Evolutionary conservation across 2,888 invertebrate genomes (phyloP).

Genomic region (Acholoe squamosa): DNA sequence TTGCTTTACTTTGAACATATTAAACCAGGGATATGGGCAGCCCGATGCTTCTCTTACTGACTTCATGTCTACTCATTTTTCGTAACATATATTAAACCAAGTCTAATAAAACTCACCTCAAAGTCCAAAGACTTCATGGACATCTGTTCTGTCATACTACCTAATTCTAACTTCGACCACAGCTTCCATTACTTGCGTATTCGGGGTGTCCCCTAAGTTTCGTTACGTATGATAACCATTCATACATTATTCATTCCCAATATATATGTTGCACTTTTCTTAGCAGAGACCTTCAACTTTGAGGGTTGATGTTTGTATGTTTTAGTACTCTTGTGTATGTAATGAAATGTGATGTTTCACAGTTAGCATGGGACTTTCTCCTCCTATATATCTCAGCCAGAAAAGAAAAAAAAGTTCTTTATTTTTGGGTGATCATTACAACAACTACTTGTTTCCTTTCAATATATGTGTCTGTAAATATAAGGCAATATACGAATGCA

Average conservation of each 20-base stretch:
- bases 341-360: conserved; percentile 54
- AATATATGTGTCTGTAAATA: neutral
- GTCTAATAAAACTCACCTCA: conserved; percentile 18
- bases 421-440: conserved; percentile 53
- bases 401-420: conserved; percentile 5
- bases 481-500: neutral
- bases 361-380: conserved; percentile 20
- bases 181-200: conserved; percentile 30
- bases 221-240: conserved; percentile 58
- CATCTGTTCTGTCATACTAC: neutral
- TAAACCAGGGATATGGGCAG: conserved; percentile 41
- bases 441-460: neutral
- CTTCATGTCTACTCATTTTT: conserved; percentile 11
- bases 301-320: conserved; percentile 21
- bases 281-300: conserved; percentile 1
- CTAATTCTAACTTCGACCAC: neutral
- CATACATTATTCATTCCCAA: conserved; percentile 61
- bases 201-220: conserved; percentile 32
- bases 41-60: conserved; percentile 42
- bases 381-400: conserved; percentile 20
- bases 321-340: conserved; percentile 33
- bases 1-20: conserved; percentile 25
- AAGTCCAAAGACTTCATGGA: conserved; percentile 38
- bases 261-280: conserved; percentile 39
- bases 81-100: conserved; percentile 39